Base-by-base conservation (phyloP, 1,140 invertebrate genomes). In the Psilanteris sp. region DNA sequence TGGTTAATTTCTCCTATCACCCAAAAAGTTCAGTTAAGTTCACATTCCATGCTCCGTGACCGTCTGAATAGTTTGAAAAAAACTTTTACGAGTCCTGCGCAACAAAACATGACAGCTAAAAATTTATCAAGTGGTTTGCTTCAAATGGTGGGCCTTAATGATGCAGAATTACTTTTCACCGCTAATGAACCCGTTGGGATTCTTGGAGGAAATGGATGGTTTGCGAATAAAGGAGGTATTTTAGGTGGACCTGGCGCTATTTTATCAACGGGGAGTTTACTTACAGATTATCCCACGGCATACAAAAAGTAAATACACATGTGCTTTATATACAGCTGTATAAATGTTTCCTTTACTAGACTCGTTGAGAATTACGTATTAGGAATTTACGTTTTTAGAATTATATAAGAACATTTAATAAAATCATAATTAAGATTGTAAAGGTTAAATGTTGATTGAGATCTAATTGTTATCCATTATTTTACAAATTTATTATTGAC, bases 151-250 rank as follows among this genome's bases (percentile, higher is more conserved):
- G 77, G 80, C 0, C 37, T 79, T 2, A 67, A 41, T n/a, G 81
- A 85, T 20, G 46, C 79, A 1, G 80, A 79, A 22, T 83, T 84
- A 18, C 79, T 82, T 36, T 82, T 78, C 4, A 61, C 81, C 11
- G 61, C 81, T 5, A 15, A 80, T 2, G 81, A 85, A n/a, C 77
- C 80, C 0, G 80, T 72, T n/a, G 84, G 84, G 4, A 77, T 86
- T 44, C 62, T 86, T 10, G 78, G 75, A 7, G 85, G 85, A 3
- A 87, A 87, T 20, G 84, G 84, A 8, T 87, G 83, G 84, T 78
- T 86, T 13, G 76, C 84, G 1, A 86, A 86, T 26, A 86, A 87
- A 29, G 85, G 84, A 0, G 84, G 84, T 5, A 75, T 87, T 44
- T 62, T 85, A 0, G 84, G 84, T 3, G 83, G 81, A 4, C 84